Percentiles rank a stretch among this genome's conserved stretches.
phyloP scores from a whole-genome alignment of 2,797 vertebrate genomes.

The Sorex maritimensis region DNA sequence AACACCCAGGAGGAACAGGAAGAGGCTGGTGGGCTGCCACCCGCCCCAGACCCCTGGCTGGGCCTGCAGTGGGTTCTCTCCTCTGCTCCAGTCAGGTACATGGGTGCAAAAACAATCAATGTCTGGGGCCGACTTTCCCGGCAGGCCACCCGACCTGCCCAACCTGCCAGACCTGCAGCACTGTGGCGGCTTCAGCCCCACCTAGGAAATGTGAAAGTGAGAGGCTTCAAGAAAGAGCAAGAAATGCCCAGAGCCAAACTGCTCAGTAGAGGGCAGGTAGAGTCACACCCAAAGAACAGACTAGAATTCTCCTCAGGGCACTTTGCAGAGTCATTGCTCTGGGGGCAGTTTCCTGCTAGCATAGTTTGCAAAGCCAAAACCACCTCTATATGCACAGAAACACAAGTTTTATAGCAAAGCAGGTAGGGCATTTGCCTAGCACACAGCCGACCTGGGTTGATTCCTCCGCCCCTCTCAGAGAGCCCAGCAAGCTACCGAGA shows the following conservation, averaged over 20 bases:
- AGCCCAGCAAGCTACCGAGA: no score
- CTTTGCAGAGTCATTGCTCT: background rate
- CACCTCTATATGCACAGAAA: background rate
- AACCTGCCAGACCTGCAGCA: no score
- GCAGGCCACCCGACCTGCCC: no score
- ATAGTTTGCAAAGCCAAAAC: background rate
- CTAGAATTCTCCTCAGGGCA: background rate
- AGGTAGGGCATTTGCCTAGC: no score
- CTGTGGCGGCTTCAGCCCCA: background rate
- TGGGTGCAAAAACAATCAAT: background rate
- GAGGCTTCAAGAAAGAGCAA: background rate
- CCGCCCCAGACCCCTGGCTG: background rate
- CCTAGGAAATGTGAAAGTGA: background rate
- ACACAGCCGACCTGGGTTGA: no score
- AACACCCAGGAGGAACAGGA: background rate
- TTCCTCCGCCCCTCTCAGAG: no score
- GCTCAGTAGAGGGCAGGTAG: background rate
- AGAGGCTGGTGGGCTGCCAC: accelerated
- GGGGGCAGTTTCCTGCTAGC: background rate
- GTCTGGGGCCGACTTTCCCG: no score
- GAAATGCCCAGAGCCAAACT: background rate
- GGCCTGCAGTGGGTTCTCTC: background rate
- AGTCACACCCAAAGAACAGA: background rate
- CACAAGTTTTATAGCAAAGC: no score
- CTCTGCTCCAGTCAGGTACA: background rate